These are phyloP conservation scores for Staurois parvus DNA, from an alignment of 2,797 vertebrate species.

Conservation along the genomic window DNA sequence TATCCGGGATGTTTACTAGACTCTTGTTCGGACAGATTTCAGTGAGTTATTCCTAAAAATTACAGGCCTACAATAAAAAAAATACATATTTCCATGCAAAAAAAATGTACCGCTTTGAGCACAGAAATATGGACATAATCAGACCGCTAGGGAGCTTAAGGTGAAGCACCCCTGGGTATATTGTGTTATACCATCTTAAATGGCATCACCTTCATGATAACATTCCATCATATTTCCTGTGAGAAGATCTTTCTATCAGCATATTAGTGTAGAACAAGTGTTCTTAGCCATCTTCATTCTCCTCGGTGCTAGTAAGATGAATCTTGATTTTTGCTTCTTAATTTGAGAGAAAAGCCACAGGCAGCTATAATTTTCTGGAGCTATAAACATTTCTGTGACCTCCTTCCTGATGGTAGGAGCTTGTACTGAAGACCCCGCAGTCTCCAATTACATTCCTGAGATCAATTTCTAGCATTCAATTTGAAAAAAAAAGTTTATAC, in stretches of 20 bases:
- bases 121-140: too few relatives aligned
- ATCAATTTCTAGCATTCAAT: slow-evolving; percentile 1
- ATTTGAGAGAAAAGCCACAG: background rate
- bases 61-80: too few relatives aligned
- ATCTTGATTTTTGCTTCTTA: background rate
- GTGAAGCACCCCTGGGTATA: too few relatives aligned
- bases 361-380: background rate
- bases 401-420: background rate
- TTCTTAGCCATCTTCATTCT: background rate
- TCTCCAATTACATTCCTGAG: background rate
- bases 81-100: too few relatives aligned
- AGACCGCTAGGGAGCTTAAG: too few relatives aligned
- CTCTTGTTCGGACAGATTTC: too few relatives aligned
- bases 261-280: background rate
- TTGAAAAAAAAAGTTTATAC: background rate
- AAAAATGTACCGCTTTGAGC: too few relatives aligned
- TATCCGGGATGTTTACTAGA: too few relatives aligned
- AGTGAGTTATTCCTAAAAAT: too few relatives aligned
- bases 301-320: background rate
- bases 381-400: slow-evolving; percentile 22
- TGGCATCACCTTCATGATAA: background rate
- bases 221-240: background rate
- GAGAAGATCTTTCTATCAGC: background rate
- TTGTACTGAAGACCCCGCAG: background rate
- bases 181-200: background rate